A percentile compares a stretch with the other conserved stretches of the same genome.
These are phyloP conservation scores for Apteryx mantelli DNA, from an alignment of 2,113 vertebrate genomes.

Conservation along the genomic window DNA sequence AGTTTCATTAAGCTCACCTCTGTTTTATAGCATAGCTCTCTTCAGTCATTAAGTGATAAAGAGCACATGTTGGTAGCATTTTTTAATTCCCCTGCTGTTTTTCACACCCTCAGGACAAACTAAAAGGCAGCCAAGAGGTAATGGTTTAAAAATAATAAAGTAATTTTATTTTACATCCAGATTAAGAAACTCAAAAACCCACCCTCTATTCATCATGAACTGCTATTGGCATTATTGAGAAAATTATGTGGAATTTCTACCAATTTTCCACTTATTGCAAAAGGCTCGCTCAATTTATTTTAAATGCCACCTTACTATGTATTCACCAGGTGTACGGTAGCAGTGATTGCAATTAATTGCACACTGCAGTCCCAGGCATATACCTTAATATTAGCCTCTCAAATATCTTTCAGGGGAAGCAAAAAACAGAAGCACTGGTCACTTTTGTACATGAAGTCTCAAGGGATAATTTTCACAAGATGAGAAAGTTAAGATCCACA, in stretches of 20 bases:
- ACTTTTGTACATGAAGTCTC: not conserved
- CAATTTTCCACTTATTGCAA: slow-evolving; percentile 48
- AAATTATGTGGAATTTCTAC: slow-evolving; percentile 42
- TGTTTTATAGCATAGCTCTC: not conserved
- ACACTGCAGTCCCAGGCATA: not conserved
- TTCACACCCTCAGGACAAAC: not conserved
- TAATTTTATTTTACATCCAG: not conserved
- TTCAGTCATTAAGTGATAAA: not conserved
- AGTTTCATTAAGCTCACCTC: not conserved
- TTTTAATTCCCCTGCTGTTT: not conserved
- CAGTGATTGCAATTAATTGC: slow-evolving; percentile 56
- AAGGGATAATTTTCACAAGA: not conserved
- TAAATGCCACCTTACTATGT: slow-evolving; percentile 60
- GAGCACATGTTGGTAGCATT: not conserved
- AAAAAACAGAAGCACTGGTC: not conserved
- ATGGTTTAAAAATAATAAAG: not conserved
- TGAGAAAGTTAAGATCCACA: not conserved
- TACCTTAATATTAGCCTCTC: not conserved
- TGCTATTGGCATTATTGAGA: slow-evolving; percentile 43
- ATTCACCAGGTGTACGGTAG: slow-evolving; percentile 64
- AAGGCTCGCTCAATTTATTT: slow-evolving; percentile 64
- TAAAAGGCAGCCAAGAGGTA: not conserved
- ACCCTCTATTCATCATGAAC: not conserved
- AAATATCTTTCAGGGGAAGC: not conserved
- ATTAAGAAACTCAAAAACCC: not conserved